Conservation (phyloP, 1,140 invertebrate species). For the Frieseomelitta varia region DNA sequence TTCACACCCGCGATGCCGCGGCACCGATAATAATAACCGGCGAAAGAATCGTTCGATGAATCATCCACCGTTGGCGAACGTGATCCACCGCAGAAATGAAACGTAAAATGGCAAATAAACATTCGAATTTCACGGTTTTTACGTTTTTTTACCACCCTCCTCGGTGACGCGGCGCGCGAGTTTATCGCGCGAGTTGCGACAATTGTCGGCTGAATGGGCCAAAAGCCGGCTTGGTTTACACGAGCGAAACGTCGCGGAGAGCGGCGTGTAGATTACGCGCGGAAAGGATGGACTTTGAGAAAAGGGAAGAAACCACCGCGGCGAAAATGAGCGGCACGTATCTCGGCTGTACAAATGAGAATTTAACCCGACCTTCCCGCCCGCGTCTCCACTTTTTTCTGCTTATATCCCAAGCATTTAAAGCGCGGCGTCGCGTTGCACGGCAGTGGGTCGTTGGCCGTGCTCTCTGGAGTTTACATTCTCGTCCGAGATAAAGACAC, state of each 20-base stretch:
- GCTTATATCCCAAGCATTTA: neutral
- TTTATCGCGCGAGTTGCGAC: conserved; percentile 4
- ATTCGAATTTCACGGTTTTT: neutral
- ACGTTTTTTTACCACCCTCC: too few species aligned
- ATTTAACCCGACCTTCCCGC: neutral
- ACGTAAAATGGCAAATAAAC: neutral
- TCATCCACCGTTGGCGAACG: neutral
- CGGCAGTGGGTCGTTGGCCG: too few species aligned
- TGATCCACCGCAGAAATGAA: neutral
- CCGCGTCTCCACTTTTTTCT: neutral
- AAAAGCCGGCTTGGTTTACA: neutral
- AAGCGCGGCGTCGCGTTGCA: neutral
- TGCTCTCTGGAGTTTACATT: neutral
- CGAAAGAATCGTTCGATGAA: too few species aligned
- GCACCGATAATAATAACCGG: too few species aligned
- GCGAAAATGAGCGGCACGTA: neutral
- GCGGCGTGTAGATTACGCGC: neutral
- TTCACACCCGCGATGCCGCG: too few species aligned
- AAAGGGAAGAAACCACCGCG: neutral
- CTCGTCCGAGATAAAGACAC: neutral
- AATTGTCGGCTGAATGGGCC: neutral
- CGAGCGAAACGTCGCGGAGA: neutral
- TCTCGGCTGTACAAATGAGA: neutral
- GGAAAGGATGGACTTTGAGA: neutral
- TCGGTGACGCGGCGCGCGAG: neutral